Conservation (phyloP, 2,888 invertebrate species). For the Tanytarsus gracilentus region DNA sequence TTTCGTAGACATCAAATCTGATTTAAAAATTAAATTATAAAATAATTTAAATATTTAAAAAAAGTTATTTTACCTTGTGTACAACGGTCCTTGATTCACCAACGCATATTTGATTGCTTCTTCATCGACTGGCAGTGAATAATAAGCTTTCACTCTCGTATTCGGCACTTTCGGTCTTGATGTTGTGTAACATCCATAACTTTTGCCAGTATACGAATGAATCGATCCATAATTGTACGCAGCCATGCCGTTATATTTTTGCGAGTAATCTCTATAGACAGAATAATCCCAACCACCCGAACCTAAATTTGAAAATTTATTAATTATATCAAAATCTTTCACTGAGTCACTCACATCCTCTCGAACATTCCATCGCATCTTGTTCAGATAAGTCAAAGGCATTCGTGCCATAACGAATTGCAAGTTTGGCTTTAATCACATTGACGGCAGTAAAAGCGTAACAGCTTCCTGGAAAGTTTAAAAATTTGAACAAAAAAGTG, state of each 20-base stretch:
- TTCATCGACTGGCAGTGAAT: background rate
- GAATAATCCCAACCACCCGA: conserved; percentile 5
- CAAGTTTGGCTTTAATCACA: background rate
- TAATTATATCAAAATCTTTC: background rate
- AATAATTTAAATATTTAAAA: too few species aligned
- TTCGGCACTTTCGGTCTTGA: background rate
- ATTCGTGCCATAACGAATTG: background rate
- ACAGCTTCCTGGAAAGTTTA: background rate
- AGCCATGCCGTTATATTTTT: background rate
- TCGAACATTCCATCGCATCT: background rate
- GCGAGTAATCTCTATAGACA: background rate
- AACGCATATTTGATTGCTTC: background rate
- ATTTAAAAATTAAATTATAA: too few species aligned
- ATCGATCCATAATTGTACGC: background rate
- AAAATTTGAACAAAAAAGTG: background rate
- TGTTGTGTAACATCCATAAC: background rate
- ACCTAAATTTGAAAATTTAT: background rate
- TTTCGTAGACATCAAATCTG: conserved; percentile 6
- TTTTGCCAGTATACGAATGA: background rate
- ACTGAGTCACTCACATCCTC: background rate
- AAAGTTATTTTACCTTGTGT: too few species aligned
- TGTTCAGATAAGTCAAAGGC: background rate
- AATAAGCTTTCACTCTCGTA: background rate
- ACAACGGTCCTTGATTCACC: background rate
- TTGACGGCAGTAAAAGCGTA: background rate